Percentiles rank a stretch among this genome's conserved stretches.
Evolutionary conservation across 2,888 invertebrate genomes (phyloP).

Genomic region (Campoletis raptor): DNA sequence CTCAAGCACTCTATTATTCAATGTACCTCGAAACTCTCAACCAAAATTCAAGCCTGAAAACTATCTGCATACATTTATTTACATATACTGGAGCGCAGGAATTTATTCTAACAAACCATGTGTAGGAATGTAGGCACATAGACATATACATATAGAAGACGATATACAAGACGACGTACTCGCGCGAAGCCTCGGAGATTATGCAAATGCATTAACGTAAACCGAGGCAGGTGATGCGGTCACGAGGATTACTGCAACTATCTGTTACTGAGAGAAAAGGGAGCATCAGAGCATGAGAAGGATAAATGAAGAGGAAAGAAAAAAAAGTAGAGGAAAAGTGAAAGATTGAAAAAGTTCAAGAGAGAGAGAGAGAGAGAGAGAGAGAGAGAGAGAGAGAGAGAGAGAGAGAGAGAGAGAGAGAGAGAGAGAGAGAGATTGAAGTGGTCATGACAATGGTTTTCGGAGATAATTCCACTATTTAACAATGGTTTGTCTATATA

Average conservation of each 20-base stretch:
- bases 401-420: too few relatives aligned
- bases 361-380: background rate
- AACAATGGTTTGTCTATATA: conserved; percentile 4
- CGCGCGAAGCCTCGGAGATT: conserved; percentile 70
- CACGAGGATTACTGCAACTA: conserved; percentile 69
- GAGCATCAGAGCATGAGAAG: background rate
- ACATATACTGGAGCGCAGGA: conserved; percentile 41
- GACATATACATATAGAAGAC: conserved; percentile 6
- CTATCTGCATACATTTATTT: conserved; percentile 62
- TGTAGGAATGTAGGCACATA: conserved; percentile 37
- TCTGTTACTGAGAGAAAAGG: conserved; percentile 55
- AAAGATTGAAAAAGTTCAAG: background rate
- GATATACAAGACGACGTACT: conserved; percentile 59
- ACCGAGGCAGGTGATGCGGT: conserved; percentile 73
- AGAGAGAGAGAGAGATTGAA: background rate
- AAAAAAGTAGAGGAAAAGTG: conserved; percentile 8
- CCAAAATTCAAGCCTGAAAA: conserved; percentile 66
- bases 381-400: background rate
- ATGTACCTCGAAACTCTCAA: conserved; percentile 36
- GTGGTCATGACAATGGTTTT: conserved; percentile 9
- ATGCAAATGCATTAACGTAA: conserved; percentile 73
- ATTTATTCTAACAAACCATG: conserved; percentile 50
- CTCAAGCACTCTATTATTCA: conserved; percentile 44
- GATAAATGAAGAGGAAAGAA: background rate
- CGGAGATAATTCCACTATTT: conserved; percentile 15